Evolutionary conservation across 2,113 vertebrate species (phyloP).

Genomic region (Atrichornis clamosus): DNA sequence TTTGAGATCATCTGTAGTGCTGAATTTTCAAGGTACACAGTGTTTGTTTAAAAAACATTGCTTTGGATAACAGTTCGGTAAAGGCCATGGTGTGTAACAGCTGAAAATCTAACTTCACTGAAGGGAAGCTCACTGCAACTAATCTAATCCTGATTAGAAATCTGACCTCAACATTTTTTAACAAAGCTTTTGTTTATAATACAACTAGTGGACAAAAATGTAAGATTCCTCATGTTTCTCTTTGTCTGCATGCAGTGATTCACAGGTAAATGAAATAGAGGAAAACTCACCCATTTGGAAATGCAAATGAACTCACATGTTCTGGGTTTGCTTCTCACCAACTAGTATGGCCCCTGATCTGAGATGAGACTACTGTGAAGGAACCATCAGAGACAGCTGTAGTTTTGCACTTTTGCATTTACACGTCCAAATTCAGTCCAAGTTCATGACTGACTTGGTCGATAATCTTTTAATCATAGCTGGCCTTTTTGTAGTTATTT

Average conservation of each 20-base stretch:
- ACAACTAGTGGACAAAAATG: not conserved
- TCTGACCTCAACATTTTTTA: not conserved
- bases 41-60: not conserved
- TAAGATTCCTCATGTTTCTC: not conserved
- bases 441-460: not conserved
- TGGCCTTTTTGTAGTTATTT: not conserved
- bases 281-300: not conserved
- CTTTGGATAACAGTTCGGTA: not conserved
- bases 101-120: not conserved
- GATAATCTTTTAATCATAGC: not conserved
- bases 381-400: not conserved
- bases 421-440: not conserved
- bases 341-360: no score
- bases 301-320: not conserved
- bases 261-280: not conserved
- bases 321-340: not conserved
- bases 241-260: not conserved
- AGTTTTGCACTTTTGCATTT: not conserved
- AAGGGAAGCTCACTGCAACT: not conserved
- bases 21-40: not conserved
- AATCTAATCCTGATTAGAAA: not conserved
- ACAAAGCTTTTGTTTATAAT: not conserved
- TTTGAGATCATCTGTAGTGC: not conserved
- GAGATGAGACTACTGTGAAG: not conserved
- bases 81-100: not conserved